Conservation (phyloP, 1,140 invertebrate species). For the Rhagoletis zephyria region DNA sequence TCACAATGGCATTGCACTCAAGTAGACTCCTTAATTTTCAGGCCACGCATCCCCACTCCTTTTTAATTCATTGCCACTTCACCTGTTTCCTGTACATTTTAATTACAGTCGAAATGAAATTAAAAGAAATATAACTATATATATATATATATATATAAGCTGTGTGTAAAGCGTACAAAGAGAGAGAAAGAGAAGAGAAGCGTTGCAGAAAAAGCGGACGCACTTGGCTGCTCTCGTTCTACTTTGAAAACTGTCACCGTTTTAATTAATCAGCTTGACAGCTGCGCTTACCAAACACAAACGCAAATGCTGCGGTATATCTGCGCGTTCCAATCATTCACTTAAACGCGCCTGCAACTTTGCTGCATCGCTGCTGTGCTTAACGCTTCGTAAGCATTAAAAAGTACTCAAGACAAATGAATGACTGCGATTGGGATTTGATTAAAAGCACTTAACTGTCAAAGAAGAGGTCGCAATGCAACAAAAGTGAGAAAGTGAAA, state of each 20-base stretch:
- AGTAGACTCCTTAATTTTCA: not conserved
- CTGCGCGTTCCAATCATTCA: not conserved
- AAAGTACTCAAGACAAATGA: constrained; percentile 33
- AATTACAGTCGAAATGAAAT: not conserved
- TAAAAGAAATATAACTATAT: too few species aligned
- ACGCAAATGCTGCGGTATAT: not conserved
- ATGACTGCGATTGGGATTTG: not conserved
- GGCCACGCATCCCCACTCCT: not conserved
- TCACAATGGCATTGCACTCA: not conserved
- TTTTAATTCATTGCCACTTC: not conserved
- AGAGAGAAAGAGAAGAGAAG: too few species aligned
- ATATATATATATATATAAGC: too few species aligned
- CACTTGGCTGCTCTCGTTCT: not conserved
- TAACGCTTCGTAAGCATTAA: not conserved
- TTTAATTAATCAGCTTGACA: constrained; percentile 25
- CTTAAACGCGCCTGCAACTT: not conserved
- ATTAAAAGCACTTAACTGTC: constrained; percentile 46
- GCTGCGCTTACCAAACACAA: not conserved
- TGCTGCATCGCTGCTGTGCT: not conserved
- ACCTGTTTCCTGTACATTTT: constrained; percentile 1
- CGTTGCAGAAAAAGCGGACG: not conserved
- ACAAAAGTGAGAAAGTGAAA: not conserved
- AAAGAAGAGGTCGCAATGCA: not conserved
- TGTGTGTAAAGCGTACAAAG: too few species aligned
- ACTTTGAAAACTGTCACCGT: not conserved